Conservation (phyloP, 2,888 invertebrate species). For the Idaea aversata region DNA sequence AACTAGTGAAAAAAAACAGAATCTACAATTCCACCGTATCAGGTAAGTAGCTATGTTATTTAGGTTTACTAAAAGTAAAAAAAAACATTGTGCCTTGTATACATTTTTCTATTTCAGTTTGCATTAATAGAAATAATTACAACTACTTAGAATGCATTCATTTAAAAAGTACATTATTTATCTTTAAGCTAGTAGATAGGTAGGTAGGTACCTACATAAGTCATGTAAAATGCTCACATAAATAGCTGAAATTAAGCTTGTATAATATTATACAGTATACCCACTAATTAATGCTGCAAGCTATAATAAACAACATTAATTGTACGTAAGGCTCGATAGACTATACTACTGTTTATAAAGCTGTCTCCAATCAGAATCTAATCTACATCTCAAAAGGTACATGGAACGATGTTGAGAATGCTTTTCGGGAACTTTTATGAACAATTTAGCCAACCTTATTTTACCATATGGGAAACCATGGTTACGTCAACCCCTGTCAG, state of each 20-base stretch:
- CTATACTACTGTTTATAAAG: constrained; percentile 81
- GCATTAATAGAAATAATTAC: neutral
- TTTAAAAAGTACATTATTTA: neutral
- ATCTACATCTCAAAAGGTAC: constrained; percentile 44
- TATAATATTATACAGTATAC: neutral
- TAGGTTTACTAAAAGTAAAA: neutral
- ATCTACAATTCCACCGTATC: too few species aligned
- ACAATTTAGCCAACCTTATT: too few species aligned
- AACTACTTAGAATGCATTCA: neutral
- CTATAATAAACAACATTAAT: constrained; percentile 50
- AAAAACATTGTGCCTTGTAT: neutral
- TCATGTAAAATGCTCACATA: constrained; percentile 13
- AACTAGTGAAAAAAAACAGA: too few species aligned
- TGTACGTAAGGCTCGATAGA: constrained; percentile 62
- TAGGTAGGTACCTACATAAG: neutral
- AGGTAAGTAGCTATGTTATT: too few species aligned
- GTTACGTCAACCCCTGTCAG: too few species aligned
- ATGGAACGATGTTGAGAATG: neutral
- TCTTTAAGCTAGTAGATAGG: neutral
- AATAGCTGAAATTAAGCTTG: constrained; percentile 8
- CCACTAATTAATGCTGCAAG: constrained; percentile 35
- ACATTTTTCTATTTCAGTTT: neutral
- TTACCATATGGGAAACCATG: too few species aligned
- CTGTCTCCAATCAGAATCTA: constrained; percentile 81
- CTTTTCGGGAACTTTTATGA: neutral